Evolutionary conservation across 1,140 invertebrate species (phyloP), one percentile per base, ranked within the genome.

Genomic region (Atta colombica): DNA sequence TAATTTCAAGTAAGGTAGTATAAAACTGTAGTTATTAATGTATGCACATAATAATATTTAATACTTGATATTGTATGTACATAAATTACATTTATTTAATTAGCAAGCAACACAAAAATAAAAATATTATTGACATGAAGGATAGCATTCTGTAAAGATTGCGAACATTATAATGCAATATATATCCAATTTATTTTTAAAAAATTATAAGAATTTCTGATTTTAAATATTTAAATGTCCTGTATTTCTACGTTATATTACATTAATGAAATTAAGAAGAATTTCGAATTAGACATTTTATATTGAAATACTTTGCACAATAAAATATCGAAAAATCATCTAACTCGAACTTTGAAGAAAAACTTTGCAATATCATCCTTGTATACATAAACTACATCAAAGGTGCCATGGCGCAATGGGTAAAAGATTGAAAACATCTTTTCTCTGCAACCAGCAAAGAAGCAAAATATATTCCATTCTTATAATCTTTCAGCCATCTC

Each of bases 401-500:
- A 53, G 14, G 18, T 12, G 45, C 39, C 2, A 51, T 31, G 45
- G 4, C 12, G 49, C 77, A n/a, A 69, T 35, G 68, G 16, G n/a
- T 80, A 69, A 39, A 25, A 53, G 28, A 31, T 4, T 21, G 55
- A 21, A 53, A 66, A 28, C 2, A 45, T 63, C 28, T 49, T 77
- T 10, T 49, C 7, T 77, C 25, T 49, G 18, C 39, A 25, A n/a
- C 14, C 18, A 55, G 21, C 0, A 72, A 72, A 71, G 31, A 45
- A 71, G 51, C 53, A 69, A 81, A 58, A 58, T 53, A 69, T 81
- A 25, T 60, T 25, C 49, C 21, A 39, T 80, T 80, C 49, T 69
- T 69, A 69, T 39, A 69, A 69, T 80, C 63, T 81, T 72, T 21
- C 51, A 39, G 12, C 21, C 31, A 3, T 16, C n/a, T 28, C 12